Evolutionary conservation across 2,888 invertebrate species (phyloP).

Genomic region (Scaptomyza polygonia): DNA sequence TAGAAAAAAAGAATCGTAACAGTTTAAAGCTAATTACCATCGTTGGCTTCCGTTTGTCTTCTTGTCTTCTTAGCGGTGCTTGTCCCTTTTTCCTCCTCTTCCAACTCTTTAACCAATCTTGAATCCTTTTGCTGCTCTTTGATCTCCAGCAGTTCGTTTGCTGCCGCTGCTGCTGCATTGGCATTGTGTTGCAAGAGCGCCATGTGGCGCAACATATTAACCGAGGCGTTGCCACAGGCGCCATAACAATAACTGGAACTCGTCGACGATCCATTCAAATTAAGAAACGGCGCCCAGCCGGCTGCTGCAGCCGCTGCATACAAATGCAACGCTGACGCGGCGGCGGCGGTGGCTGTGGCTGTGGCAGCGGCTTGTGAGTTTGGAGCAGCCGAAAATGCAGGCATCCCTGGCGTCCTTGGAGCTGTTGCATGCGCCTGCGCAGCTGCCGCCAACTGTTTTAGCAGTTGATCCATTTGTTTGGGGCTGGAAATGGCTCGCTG

Average conservation of each 20-base stretch:
- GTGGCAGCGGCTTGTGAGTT: constrained; percentile 79
- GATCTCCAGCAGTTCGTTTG: constrained; percentile 12
- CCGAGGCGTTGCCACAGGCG: constrained; percentile 38
- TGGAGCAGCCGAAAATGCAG: background rate
- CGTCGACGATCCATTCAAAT: constrained; percentile 3
- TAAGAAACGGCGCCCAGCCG: constrained; percentile 87
- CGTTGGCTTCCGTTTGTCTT: constrained; percentile 8
- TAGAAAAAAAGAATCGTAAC: too few species aligned
- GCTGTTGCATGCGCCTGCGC: constrained; percentile 59
- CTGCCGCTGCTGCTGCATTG: constrained; percentile 49
- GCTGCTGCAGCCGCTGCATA: constrained; percentile 88
- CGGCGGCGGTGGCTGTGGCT: constrained; percentile 4
- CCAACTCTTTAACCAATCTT: background rate
- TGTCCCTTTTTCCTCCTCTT: background rate
- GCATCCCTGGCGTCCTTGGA: constrained; percentile 17
- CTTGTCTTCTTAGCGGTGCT: background rate
- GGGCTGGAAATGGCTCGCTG: constrained; percentile 31
- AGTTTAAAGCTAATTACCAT: constrained; percentile 8
- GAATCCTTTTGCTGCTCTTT: constrained; percentile 24
- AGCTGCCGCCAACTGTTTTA: constrained; percentile 87
- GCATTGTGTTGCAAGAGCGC: constrained; percentile 61
- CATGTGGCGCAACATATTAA: constrained; percentile 66
- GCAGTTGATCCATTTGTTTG: constrained; percentile 75
- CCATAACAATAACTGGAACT: constrained; percentile 23
- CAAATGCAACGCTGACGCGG: constrained; percentile 87